Evolutionary conservation across 2,113 vertebrate genomes (phyloP).

Genomic region (Paraplagusia blochii): DNA sequence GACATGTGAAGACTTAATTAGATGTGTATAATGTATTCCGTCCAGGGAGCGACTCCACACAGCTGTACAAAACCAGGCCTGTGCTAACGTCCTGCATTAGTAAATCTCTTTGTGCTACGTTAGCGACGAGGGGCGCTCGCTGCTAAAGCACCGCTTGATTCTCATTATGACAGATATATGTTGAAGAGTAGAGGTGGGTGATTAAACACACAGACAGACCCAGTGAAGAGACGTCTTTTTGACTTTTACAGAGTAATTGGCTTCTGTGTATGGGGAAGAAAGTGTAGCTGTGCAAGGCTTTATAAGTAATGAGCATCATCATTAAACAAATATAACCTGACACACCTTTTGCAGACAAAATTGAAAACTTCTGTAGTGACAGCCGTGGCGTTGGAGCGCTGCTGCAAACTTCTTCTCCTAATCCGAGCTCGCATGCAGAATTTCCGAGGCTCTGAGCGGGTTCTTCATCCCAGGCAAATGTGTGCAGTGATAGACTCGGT

Average conservation of each 20-base stretch:
- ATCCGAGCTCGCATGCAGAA: constrained; percentile 42
- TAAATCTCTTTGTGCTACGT: constrained; percentile 69
- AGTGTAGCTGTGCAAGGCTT: constrained; percentile 43
- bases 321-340: constrained; percentile 68
- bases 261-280: constrained; percentile 38
- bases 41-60: constrained; percentile 59
- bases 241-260: constrained; percentile 60
- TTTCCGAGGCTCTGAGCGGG: constrained; percentile 45
- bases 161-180: constrained; percentile 73
- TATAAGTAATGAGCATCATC: constrained; percentile 68
- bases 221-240: constrained; percentile 6
- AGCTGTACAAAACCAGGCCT: constrained; percentile 58
- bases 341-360: constrained; percentile 62
- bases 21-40: constrained; percentile 70
- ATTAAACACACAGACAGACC: constrained; percentile 24
- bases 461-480: constrained; percentile 56
- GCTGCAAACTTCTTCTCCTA: constrained; percentile 47
- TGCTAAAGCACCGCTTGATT: constrained; percentile 55
- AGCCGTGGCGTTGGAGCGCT: constrained; percentile 52
- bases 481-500: constrained; percentile 39
- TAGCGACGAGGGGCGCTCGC: constrained; percentile 57
- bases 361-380: constrained; percentile 56
- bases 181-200: constrained; percentile 26
- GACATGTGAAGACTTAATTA: constrained; percentile 76
- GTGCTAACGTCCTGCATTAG: constrained; percentile 68